Evolutionary conservation across 1,140 invertebrate genomes (phyloP), one percentile per base, ranked within the genome.

Genomic region (Cherax quadricarinatus): DNA sequence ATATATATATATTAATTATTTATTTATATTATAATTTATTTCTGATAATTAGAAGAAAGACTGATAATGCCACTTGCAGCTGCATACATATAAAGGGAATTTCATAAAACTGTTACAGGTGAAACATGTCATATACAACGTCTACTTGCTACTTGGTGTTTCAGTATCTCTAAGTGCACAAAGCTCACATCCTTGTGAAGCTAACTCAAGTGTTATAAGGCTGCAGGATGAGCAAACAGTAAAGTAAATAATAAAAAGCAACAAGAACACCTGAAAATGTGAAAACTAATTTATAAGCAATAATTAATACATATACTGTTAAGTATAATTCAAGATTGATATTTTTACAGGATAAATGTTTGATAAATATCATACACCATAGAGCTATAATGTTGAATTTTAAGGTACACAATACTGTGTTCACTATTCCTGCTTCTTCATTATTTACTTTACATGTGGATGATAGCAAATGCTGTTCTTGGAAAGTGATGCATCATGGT

Each of bases 201-300:
- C 62, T 66, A 18, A 66, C 16, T 66, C 5, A 10, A 75, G 70
- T 75, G 70, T 75, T 30, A 30, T 12, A 75, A 30, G 70, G 70
- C 24, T 75, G 70, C 24, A 75, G 66, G 21, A 21, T 70, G 14
- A 18, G 70, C 24, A 75, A 16, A 75, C 70, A 5, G 24, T 75
- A 30, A 75, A 75, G 70, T 30, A 75, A 75, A 75, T 75, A 24
- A 75, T 75, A 30, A 75, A 75, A 75, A 75, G n/a, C 70, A 75
- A 75, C 70, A 75, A 75, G 70, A 75, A 75, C 70, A 75, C 70
- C 30, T 30, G 70, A 75, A 75, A 75, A 75, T 75, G 70, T 75
- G 70, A 75, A n/a, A 30, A 75, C 3, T 30, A 24, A 30, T 75
- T 75, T 21, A 75, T 30, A 21, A 30, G n/a, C 70, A 75, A 30